phyloP scores from a whole-genome alignment of 2,797 vertebrate genomes.

The Psittacula derbiana region DNA sequence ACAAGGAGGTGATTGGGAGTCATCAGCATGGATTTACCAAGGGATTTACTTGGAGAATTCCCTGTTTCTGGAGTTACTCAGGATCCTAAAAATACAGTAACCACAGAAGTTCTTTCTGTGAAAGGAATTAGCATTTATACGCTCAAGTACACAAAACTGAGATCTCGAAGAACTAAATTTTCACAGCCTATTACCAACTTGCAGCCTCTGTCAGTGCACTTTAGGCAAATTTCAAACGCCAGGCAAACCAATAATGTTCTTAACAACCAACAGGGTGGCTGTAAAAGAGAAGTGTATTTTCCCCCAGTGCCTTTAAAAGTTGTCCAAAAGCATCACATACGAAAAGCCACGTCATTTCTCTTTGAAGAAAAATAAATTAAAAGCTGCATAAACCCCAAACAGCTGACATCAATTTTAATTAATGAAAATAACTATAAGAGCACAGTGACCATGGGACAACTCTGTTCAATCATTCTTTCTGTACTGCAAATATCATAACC shows the following conservation, averaged over 20 bases:
- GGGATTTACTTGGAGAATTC: not conserved
- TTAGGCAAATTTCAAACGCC: not conserved
- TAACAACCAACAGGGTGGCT: not conserved
- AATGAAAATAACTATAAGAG: conserved; percentile 19
- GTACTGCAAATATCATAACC: not conserved
- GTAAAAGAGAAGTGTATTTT: not conserved
- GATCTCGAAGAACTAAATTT: not conserved
- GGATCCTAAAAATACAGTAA: not conserved
- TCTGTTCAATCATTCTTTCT: not conserved
- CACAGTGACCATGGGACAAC: not conserved
- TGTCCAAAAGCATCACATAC: not conserved
- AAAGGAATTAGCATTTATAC: not conserved
- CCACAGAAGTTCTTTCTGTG: not conserved
- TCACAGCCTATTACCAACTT: not conserved
- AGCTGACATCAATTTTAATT: not conserved
- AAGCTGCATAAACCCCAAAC: not conserved
- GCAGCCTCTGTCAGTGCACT: not conserved
- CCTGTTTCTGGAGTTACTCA: not conserved
- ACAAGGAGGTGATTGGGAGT: not conserved
- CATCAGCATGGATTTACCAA: not conserved
- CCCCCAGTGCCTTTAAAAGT: not conserved
- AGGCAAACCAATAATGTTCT: not conserved
- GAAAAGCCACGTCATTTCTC: not conserved
- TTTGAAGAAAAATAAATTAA: not conserved
- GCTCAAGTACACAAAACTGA: not conserved